Conservation (phyloP, 1,140 invertebrate species). For the Spodoptera frugiperda region DNA sequence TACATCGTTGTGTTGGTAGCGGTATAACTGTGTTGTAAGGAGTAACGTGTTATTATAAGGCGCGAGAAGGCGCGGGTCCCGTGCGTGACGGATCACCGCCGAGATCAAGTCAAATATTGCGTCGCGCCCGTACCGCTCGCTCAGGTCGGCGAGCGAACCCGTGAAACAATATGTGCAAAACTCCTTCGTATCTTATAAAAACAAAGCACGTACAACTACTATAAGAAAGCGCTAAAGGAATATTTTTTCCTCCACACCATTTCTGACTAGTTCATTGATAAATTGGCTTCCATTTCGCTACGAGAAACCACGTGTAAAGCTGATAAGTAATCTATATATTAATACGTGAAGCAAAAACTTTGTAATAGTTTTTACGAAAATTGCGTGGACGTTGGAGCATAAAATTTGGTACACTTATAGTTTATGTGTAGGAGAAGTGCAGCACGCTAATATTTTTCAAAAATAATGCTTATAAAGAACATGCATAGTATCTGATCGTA, state of each 20-base stretch:
- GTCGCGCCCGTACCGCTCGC: background rate
- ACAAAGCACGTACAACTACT: constrained; percentile 6
- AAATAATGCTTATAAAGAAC: too few species aligned
- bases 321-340: too few species aligned
- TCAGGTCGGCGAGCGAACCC: background rate
- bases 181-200: constrained; percentile 1
- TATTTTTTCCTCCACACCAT: background rate
- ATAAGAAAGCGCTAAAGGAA: too few species aligned
- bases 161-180: constrained; percentile 24
- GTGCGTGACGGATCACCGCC: constrained; percentile 67
- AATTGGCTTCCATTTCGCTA: background rate
- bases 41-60: constrained; percentile 51
- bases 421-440: too few species aligned
- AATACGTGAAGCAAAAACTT: too few species aligned
- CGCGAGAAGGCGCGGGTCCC: constrained; percentile 44
- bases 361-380: too few species aligned
- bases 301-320: too few species aligned
- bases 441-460: too few species aligned
- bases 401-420: too few species aligned
- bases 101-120: constrained; percentile 71
- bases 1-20: background rate
- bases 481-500: too few species aligned
- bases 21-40: constrained; percentile 45
- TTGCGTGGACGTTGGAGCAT: too few species aligned
- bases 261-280: background rate